Evolutionary conservation across 2,113 vertebrate species (phyloP).

Genomic region (Tamias sibiricus): DNA sequence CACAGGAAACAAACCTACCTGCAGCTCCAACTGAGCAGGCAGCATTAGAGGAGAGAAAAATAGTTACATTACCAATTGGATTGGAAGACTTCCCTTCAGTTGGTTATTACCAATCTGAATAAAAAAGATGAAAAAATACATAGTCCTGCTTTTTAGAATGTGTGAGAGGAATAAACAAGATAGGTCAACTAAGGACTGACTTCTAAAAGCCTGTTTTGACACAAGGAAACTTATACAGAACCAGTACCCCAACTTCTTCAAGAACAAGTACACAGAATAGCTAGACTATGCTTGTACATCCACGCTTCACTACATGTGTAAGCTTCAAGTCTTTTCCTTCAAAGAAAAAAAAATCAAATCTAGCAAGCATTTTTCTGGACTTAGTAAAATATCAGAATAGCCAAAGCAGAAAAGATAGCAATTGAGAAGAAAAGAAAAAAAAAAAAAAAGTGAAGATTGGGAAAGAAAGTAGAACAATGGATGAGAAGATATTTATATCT

Average conservation of each 20-base stretch:
- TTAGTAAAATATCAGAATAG: conserved; percentile 61
- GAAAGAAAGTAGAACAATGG: not conserved
- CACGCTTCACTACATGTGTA: not conserved
- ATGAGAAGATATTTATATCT: not conserved
- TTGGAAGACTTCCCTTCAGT: conserved; percentile 83
- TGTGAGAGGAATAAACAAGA: conserved; percentile 3
- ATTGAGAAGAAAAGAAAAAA: conserved; percentile 19
- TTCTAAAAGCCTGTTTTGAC: conserved; percentile 26
- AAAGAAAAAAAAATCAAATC: conserved; percentile 11
- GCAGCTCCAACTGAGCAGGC: conserved; percentile 95
- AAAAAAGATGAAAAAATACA: conserved; percentile 76
- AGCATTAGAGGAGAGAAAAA: conserved; percentile 90
- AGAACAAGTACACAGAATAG: not conserved
- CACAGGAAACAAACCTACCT: conserved; percentile 92
- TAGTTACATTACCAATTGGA: conserved; percentile 85
- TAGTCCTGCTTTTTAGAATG: conserved; percentile 71
- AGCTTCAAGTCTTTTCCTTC: not conserved
- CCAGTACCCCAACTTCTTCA: not conserved
- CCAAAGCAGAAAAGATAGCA: conserved; percentile 51
- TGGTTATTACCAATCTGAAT: conserved; percentile 73
- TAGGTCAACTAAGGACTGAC: conserved; percentile 25
- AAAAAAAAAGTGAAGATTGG: not conserved
- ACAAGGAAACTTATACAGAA: not conserved
- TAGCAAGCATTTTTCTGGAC: conserved; percentile 30
- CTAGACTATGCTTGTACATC: not conserved